Base-by-base conservation (phyloP, 1,140 invertebrate genomes). In the Oryzaephilus surinamensis region DNA sequence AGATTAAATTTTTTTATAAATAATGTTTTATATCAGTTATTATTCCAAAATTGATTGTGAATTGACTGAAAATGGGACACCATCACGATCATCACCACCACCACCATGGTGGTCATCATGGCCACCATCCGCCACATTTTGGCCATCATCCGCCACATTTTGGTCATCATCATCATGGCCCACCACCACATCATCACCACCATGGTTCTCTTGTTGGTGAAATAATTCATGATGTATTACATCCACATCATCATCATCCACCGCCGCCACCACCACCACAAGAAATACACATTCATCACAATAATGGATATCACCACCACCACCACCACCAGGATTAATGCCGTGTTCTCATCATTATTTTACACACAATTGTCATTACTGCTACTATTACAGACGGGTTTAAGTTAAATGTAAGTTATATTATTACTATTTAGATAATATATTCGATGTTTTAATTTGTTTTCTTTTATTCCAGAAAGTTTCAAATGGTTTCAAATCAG, bases 11-110 rank as follows among this genome's bases (percentile, higher is more conserved):
- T 35, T 35, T 19, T 24, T 23, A 13, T 23, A 35, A 19, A 35
- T 36, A 26, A 8, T 26, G 13, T n/a, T 15, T 14, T 7, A 6
- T 12, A 21, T 27, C n/a, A 27, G 33, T 20, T 26, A 36, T 16
- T 6, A 8, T 21, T 13, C 16, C 33, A 24, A 20, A 15, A 21
- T 3, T 6, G 18, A 21, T 12, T 12, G 11, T 26, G 12, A 11
- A n/a, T n/a, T n/a, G n/a, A n/a, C n/a, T 7, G 21, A 24, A n/a
- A n/a, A n/a, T n/a, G n/a, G n/a, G n/a, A n/a, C 11, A n/a, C 13
- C 30, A 31, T 31, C n/a, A 31, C 30, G 30, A 17, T n/a, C 30
- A 31, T 15, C 30, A 31, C 13, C n/a, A n/a, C n/a, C n/a, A n/a
- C n/a, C n/a, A n/a, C n/a, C n/a, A n/a, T n/a, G 30, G n/a, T 3